These are phyloP conservation scores for Pseudopodoces humilis DNA, from an alignment of 2,113 vertebrate genomes.

Conservation along the genomic window DNA sequence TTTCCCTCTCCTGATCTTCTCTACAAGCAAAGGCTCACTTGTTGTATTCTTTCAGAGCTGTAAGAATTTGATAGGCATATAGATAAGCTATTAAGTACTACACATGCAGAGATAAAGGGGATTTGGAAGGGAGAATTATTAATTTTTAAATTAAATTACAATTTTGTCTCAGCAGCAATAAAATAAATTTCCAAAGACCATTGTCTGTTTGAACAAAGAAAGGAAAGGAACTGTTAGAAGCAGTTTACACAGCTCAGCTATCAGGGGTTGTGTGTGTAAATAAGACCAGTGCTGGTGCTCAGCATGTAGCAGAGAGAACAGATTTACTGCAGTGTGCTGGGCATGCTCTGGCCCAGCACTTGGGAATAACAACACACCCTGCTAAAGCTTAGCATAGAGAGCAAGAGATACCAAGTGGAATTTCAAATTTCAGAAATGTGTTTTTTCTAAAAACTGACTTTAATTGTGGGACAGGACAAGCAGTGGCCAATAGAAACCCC, in stretches of 20 bases:
- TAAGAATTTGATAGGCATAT: neutral
- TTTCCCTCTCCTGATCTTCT: neutral
- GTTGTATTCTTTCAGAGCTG: neutral
- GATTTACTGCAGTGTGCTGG: neutral
- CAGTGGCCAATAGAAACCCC: neutral
- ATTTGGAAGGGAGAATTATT: constrained; percentile 7
- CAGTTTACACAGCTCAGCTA: constrained; percentile 6
- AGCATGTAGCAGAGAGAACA: neutral
- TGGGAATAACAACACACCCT: neutral
- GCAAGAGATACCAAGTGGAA: neutral
- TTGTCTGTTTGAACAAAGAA: constrained; percentile 16
- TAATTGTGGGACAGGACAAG: neutral
- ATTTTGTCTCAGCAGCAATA: neutral
- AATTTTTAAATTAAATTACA: constrained; percentile 50
- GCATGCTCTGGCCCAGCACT: neutral
- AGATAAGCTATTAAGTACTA: constrained; percentile 15
- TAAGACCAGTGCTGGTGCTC: neutral
- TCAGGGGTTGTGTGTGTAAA: neutral
- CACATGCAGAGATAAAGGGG: neutral
- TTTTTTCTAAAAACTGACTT: neutral
- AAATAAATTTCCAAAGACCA: constrained; percentile 37
- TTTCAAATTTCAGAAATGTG: neutral
- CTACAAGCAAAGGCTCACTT: neutral
- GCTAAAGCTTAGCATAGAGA: neutral
- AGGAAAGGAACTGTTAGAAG: neutral